Conservation (phyloP, 2,888 invertebrate genomes). For the Sarcophaga caerulescens region DNA sequence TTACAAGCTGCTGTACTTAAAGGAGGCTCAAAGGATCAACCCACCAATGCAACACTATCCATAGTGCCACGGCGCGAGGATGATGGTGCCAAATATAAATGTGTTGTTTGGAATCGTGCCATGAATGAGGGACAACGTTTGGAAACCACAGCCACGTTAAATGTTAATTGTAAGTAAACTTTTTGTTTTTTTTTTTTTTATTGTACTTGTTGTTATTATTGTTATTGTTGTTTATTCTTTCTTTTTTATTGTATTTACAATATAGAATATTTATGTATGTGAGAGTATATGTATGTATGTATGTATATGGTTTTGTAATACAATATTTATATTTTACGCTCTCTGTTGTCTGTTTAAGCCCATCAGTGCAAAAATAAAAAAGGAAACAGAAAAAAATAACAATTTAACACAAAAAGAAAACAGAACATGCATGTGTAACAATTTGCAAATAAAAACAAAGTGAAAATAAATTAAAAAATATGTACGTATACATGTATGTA, state of each 20-base stretch:
- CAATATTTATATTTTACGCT: conserved; percentile 3
- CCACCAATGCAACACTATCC: conserved; percentile 88
- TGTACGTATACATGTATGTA: neutral
- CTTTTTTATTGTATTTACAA: neutral
- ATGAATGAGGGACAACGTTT: conserved; percentile 91
- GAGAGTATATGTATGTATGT: neutral
- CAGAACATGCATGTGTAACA: conserved; percentile 59
- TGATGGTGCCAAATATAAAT: conserved; percentile 91
- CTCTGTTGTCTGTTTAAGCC: conserved; percentile 38
- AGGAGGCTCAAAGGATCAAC: conserved; percentile 88
- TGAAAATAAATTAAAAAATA: conserved; percentile 9
- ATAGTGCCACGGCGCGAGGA: conserved; percentile 91
- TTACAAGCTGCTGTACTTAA: conserved; percentile 87
- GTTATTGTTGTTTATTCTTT: conserved; percentile 2
- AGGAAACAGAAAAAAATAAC: neutral
- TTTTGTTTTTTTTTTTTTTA: conserved; percentile 62
- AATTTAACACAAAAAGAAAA: conserved; percentile 34
- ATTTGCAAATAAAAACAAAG: conserved; percentile 47
- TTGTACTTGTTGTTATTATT: conserved; percentile 25
- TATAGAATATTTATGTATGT: neutral
- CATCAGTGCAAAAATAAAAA: conserved; percentile 30
- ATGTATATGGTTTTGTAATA: conserved; percentile 6
- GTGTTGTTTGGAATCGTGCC: conserved; percentile 94
- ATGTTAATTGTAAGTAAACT: conserved; percentile 92
- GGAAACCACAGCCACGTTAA: conserved; percentile 89